These are phyloP conservation scores for Nerophis lumbriciformis DNA, from an alignment of 2,113 vertebrate species.

Conservation along the genomic window DNA sequence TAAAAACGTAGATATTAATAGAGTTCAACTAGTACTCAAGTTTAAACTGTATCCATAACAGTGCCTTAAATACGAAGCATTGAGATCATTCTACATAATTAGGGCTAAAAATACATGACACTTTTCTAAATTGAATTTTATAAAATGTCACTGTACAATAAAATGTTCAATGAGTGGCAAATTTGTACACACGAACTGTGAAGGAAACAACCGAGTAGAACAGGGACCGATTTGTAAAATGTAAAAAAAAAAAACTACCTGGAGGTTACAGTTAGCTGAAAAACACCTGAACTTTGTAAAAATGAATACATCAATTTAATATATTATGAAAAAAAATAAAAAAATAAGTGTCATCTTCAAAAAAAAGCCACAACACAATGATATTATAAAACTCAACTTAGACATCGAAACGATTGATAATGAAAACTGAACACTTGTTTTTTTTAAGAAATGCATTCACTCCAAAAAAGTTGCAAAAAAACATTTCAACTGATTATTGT, in stretches of 20 bases:
- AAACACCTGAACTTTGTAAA: slow-evolving; percentile 34
- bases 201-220: slow-evolving; percentile 58
- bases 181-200: slow-evolving; percentile 64
- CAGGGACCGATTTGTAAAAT: slow-evolving; percentile 50
- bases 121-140: slow-evolving; percentile 61
- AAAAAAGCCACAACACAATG: slow-evolving; percentile 14
- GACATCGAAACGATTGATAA: neutral
- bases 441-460: slow-evolving; percentile 1
- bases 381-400: slow-evolving; percentile 9
- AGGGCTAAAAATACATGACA: slow-evolving; percentile 69
- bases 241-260: slow-evolving; percentile 53
- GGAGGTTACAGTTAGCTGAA: slow-evolving; percentile 37
- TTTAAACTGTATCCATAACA: slow-evolving; percentile 56
- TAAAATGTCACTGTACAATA: slow-evolving; percentile 71
- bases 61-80: slow-evolving; percentile 63
- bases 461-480: slow-evolving; percentile 3
- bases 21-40: slow-evolving; percentile 67
- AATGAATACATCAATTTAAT: slow-evolving; percentile 41
- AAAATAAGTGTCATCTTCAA: slow-evolving; percentile 8
- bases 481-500: slow-evolving; percentile 32
- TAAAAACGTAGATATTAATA: slow-evolving; percentile 67
- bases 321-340: slow-evolving; percentile 37
- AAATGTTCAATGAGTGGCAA: slow-evolving; percentile 60
- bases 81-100: slow-evolving; percentile 56
- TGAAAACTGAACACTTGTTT: neutral